Conservation (phyloP, 2,888 invertebrate species). For the Diarsia mendica region DNA sequence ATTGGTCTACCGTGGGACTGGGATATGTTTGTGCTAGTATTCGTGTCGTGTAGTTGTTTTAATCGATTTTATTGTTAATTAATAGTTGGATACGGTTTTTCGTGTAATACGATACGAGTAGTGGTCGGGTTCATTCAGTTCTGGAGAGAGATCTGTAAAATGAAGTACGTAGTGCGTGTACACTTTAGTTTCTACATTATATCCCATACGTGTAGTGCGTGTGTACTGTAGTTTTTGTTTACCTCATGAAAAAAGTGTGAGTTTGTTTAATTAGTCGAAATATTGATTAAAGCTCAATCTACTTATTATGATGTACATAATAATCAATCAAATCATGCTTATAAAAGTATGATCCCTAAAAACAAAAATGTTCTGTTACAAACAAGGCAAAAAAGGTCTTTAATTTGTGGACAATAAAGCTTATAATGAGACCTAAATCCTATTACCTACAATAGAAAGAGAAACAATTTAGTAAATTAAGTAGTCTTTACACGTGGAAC, state of each 20-base stretch:
- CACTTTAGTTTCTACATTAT: neutral
- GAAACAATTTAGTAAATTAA: conserved; percentile 12
- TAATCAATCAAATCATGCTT: neutral
- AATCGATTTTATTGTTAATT: conserved; percentile 17
- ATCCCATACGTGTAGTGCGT: neutral
- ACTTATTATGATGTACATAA: neutral
- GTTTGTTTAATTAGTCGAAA: neutral
- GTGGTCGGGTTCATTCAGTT: neutral
- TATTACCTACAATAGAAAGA: neutral
- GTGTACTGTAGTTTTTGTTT: neutral
- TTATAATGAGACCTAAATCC: conserved; percentile 10
- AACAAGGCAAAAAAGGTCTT: neutral
- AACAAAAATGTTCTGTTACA: no score
- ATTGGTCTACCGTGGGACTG: conserved; percentile 35
- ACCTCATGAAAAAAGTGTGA: neutral
- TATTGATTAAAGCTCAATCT: no score
- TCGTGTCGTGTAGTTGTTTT: conserved; percentile 22
- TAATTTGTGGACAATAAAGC: neutral
- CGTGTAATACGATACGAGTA: neutral
- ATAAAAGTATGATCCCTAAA: no score
- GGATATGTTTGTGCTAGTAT: conserved; percentile 1
- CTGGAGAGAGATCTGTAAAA: neutral
- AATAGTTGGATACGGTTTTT: neutral
- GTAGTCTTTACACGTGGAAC: conserved; percentile 18
- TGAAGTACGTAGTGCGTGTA: neutral